These are phyloP conservation scores for Ylistrum balloti DNA, from an alignment of 1,140 invertebrate species.

Conservation along the genomic window DNA sequence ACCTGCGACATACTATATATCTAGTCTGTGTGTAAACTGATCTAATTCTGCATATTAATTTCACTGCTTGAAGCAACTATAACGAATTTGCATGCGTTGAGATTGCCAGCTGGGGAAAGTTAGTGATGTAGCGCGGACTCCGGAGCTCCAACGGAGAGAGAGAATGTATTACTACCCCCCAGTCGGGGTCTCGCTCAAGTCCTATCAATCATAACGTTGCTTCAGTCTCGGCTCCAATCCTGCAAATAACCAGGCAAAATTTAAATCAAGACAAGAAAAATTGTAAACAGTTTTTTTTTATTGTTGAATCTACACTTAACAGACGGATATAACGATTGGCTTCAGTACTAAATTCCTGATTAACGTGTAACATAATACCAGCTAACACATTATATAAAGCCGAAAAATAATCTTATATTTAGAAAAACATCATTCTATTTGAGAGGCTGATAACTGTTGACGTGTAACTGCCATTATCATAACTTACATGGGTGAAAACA, in stretches of 20 bases:
- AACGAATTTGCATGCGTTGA: neutral
- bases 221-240: neutral
- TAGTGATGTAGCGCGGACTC: neutral
- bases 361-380: neutral
- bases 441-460: neutral
- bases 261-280: neutral
- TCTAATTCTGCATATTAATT: slow-evolving; percentile 12
- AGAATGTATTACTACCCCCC: slow-evolving; percentile 7
- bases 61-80: slow-evolving; percentile 18
- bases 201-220: neutral
- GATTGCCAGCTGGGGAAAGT: neutral
- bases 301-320: neutral
- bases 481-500: too few relatives aligned
- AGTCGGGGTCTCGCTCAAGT: neutral
- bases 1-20: neutral
- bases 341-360: neutral
- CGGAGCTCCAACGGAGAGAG: neutral
- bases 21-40: slow-evolving; percentile 1
- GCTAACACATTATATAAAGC: neutral
- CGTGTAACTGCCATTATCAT: too few relatives aligned
- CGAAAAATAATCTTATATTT: neutral
- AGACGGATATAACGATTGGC: neutral
- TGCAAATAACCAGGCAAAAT: neutral
- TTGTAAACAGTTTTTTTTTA: neutral
- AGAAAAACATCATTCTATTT: neutral